phyloP scores from a whole-genome alignment of 2,797 vertebrate genomes.

The Acanthis flammea region DNA sequence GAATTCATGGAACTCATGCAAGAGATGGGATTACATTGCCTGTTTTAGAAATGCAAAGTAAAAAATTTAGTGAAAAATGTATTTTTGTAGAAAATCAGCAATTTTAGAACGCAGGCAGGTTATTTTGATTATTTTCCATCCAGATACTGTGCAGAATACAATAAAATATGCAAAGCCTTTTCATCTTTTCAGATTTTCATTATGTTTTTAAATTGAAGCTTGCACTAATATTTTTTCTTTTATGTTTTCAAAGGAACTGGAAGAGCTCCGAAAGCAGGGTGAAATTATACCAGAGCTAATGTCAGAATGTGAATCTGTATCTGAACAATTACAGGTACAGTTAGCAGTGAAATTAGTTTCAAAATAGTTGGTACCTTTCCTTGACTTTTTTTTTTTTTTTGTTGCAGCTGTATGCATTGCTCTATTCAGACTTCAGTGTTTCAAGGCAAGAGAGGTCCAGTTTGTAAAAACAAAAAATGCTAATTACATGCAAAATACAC shows the following conservation, averaged over 20 bases:
- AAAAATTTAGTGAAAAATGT: neutral
- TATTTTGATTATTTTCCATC: conserved; percentile 14
- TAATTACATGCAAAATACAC: neutral
- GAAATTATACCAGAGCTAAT: conserved; percentile 95
- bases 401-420: neutral
- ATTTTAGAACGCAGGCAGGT: neutral
- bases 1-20: neutral
- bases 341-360: neutral
- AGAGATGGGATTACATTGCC: neutral
- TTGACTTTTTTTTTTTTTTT: neutral
- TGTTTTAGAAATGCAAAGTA: neutral
- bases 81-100: neutral
- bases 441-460: neutral
- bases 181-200: neutral
- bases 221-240: neutral
- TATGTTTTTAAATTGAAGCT: conserved; percentile 36
- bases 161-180: conserved; percentile 4
- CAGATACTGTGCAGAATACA: neutral
- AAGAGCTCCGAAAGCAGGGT: conserved; percentile 92
- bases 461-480: neutral
- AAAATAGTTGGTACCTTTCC: neutral
- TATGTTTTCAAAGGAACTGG: conserved; percentile 84
- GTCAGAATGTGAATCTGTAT: conserved; percentile 89
- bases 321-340: conserved; percentile 88
- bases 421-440: neutral